phyloP scores from a whole-genome alignment of 1,140 invertebrate species.

The Potamilus streckersoni region DNA sequence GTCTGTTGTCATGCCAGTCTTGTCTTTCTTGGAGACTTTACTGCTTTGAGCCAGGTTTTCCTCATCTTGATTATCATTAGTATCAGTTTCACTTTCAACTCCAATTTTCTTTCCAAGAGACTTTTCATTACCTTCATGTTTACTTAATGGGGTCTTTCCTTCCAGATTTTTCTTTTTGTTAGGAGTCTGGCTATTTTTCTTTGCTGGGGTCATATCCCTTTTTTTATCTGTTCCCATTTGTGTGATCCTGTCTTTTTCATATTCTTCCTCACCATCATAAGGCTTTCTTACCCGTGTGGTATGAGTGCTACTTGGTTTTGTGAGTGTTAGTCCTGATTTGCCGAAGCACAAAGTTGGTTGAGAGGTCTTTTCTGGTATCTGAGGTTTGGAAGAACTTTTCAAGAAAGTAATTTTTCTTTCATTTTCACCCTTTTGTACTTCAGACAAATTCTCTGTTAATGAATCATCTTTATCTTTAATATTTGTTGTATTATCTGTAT shows the following conservation, averaged over 20 bases:
- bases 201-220: background rate
- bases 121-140: background rate
- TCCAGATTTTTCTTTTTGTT: background rate
- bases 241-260: background rate
- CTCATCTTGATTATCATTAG: conserved; percentile 8
- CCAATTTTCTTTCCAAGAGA: background rate
- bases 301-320: background rate
- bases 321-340: conserved; percentile 13
- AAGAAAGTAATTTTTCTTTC: conserved; percentile 4
- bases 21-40: too few species aligned
- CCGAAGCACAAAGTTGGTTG: conserved; percentile 20
- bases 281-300: background rate
- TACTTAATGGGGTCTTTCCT: background rate
- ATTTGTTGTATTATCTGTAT: background rate
- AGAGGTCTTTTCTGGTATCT: background rate
- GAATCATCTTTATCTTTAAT: background rate
- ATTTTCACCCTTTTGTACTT: background rate
- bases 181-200: background rate
- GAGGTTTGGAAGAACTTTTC: background rate
- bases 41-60: background rate
- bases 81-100: background rate
- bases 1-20: too few species aligned
- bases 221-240: background rate
- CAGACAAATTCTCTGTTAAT: background rate
- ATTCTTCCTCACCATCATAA: background rate